Evolutionary conservation across 2,888 invertebrate species (phyloP).

Genomic region (Vanessa cardui): DNA sequence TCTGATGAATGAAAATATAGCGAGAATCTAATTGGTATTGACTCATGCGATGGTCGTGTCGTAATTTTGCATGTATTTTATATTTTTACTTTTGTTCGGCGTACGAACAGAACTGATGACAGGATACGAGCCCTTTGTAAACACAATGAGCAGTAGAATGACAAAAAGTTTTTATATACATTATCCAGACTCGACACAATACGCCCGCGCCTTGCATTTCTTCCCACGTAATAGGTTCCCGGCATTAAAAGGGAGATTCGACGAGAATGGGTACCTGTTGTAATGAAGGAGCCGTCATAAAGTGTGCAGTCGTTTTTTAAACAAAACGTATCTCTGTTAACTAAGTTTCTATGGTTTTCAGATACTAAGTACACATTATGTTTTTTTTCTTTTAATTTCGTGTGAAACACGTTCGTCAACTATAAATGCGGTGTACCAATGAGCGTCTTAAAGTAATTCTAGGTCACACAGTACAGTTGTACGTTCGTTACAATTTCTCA

Average conservation of each 20-base stretch:
- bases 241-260: slow-evolving; percentile 39
- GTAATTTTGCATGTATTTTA: not conserved
- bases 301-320: slow-evolving; percentile 24
- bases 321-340: slow-evolving; percentile 13
- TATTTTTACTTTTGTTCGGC: slow-evolving; percentile 20
- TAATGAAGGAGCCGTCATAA: slow-evolving; percentile 33
- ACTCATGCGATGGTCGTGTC: not conserved
- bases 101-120: slow-evolving; percentile 62
- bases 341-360: not conserved
- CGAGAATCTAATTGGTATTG: not conserved
- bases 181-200: slow-evolving; percentile 68
- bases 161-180: slow-evolving; percentile 68
- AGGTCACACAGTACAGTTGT: slow-evolving; percentile 10
- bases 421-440: slow-evolving; percentile 3
- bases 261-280: slow-evolving; percentile 36
- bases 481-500: slow-evolving; percentile 9
- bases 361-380: not conserved
- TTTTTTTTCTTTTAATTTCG: not conserved
- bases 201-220: slow-evolving; percentile 66
- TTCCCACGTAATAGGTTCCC: slow-evolving; percentile 61
- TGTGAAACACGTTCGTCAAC: not conserved
- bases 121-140: slow-evolving; percentile 71
- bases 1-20: not conserved
- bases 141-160: slow-evolving; percentile 73
- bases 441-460: slow-evolving; percentile 6